phyloP scores from a whole-genome alignment of 2,888 invertebrate genomes.

The Anarsia innoxiella region DNA sequence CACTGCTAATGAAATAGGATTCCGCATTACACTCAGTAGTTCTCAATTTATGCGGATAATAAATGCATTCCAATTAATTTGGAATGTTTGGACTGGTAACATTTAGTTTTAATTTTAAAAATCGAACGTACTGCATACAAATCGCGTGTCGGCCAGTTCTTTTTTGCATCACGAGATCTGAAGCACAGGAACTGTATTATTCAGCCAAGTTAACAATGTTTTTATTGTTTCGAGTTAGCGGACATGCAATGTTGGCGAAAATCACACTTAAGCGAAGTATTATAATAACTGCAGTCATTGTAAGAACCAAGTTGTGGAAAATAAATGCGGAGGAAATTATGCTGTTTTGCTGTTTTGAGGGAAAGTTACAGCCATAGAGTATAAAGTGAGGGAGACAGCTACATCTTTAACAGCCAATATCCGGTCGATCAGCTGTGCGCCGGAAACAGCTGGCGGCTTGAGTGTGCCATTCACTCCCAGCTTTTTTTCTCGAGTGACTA shows the following conservation, averaged over 20 bases:
- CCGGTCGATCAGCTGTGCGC: constrained; percentile 70
- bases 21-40: constrained; percentile 11
- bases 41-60: constrained; percentile 11
- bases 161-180: constrained; percentile 34
- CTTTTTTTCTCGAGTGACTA: constrained; percentile 9
- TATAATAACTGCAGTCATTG: background rate
- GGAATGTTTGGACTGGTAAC: background rate
- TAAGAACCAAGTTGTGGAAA: too few species aligned
- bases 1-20: constrained; percentile 22
- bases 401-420: constrained; percentile 65
- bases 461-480: constrained; percentile 46
- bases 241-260: constrained; percentile 48
- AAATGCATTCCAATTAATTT: constrained; percentile 7
- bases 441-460: constrained; percentile 68
- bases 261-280: constrained; percentile 30
- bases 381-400: constrained; percentile 33
- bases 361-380: constrained; percentile 46
- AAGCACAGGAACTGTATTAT: constrained; percentile 32
- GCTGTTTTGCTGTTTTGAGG: constrained; percentile 10
- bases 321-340: constrained; percentile 25
- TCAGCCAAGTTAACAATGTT: constrained; percentile 32
- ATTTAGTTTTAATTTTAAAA: constrained; percentile 28
- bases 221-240: constrained; percentile 38
- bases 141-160: constrained; percentile 35
- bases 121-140: constrained; percentile 31